These are phyloP conservation scores for Megaceryle maxima DNA, from an alignment of 2,113 vertebrate species.

Conservation along the genomic window DNA sequence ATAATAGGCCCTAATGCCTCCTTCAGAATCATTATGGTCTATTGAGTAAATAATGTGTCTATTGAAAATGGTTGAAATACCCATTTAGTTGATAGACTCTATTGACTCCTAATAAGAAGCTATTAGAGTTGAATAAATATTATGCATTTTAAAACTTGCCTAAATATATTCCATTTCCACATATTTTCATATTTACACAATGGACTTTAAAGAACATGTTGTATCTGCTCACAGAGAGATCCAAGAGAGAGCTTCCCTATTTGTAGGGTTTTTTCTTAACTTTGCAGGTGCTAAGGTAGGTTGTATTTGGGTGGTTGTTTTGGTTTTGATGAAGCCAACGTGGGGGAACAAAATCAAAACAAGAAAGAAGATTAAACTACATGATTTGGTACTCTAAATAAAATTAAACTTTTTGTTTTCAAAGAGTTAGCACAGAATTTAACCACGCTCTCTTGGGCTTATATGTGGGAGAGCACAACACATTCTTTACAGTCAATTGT, in stretches of 20 bases:
- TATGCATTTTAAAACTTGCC: slow-evolving; percentile 57
- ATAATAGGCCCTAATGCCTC: slow-evolving; percentile 68
- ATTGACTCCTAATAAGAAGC: slow-evolving; percentile 67
- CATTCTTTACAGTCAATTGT: slow-evolving; percentile 31
- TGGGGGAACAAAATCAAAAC: not conserved
- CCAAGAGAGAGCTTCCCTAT: not conserved
- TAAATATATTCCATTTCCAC: slow-evolving; percentile 57
- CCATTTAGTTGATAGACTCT: slow-evolving; percentile 62
- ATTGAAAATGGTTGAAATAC: slow-evolving; percentile 65
- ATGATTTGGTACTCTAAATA: slow-evolving; percentile 26
- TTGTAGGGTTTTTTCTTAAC: not conserved
- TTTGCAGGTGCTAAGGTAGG: not conserved
- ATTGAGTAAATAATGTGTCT: slow-evolving; percentile 64
- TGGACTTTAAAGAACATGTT: slow-evolving; percentile 16
- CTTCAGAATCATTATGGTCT: slow-evolving; percentile 67
- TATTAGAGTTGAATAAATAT: slow-evolving; percentile 68
- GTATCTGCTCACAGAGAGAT: not conserved
- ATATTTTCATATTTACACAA: slow-evolving; percentile 62
- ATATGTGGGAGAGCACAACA: not conserved
- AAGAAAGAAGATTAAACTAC: slow-evolving; percentile 31
- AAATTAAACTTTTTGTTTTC: slow-evolving; percentile 2
- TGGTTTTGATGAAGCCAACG: not conserved
- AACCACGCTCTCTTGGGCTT: not conserved
- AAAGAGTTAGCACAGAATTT: not conserved
- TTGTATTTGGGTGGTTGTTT: not conserved